Percentiles rank a stretch among this genome's conserved stretches.
phyloP scores from a whole-genome alignment of 92 coral and sea anemone genomes.

The Virgularia gustaviana region DNA sequence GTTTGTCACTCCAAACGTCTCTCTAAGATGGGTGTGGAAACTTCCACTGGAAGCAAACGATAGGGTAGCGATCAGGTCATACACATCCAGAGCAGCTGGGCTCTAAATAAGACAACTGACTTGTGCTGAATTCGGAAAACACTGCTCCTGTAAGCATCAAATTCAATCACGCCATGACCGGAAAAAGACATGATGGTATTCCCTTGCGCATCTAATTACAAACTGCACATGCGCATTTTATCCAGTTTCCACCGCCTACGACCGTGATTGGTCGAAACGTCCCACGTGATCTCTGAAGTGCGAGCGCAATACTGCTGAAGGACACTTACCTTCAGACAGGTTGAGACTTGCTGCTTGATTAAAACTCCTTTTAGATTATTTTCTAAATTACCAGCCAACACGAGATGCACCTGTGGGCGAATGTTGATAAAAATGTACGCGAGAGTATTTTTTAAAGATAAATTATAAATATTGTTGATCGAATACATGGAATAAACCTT shows the following conservation, averaged over 20 bases:
- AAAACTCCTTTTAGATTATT: background rate
- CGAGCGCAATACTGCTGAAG: background rate
- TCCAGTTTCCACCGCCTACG: background rate
- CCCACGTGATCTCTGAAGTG: slow-evolving; percentile 13
- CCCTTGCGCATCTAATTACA: slow-evolving; percentile 18
- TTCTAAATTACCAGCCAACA: background rate
- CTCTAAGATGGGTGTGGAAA: slow-evolving; percentile 44
- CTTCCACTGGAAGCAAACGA: slow-evolving; percentile 98
- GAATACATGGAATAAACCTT: background rate
- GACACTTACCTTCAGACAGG: background rate
- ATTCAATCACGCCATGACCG: slow-evolving; percentile 43
- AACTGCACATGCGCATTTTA: slow-evolving; percentile 18
- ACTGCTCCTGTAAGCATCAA: slow-evolving; percentile 41
- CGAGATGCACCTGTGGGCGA: slow-evolving; percentile 2
- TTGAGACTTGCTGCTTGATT: background rate
- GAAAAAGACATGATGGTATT: slow-evolving; percentile 35
- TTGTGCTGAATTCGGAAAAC: slow-evolving; percentile 37
- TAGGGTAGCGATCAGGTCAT: slow-evolving; percentile 74
- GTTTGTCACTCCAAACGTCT: slow-evolving; percentile 11
- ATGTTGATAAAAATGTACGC: background rate
- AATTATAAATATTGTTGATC: background rate
- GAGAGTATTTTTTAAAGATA: background rate
- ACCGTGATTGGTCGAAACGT: slow-evolving; percentile 2
- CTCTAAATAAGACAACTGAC: slow-evolving; percentile 35
- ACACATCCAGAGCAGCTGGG: slow-evolving; percentile 43